These are phyloP conservation scores for Eublepharis macularius DNA, from an alignment of 2,113 vertebrate species.

Conservation along the genomic window DNA sequence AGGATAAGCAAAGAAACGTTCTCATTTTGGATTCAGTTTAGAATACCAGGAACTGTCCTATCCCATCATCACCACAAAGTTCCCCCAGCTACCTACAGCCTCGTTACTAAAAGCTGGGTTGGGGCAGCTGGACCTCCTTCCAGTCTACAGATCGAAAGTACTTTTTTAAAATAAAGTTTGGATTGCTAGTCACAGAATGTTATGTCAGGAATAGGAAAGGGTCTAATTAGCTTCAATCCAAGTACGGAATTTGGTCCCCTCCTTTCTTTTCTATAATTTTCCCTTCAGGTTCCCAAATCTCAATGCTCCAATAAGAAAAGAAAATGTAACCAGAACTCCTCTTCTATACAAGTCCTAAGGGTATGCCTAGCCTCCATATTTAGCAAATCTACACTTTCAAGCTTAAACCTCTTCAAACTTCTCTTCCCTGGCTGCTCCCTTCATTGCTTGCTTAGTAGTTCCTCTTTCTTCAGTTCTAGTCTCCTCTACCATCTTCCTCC, in stretches of 20 bases:
- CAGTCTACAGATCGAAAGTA: not conserved
- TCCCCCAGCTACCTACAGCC: not conserved
- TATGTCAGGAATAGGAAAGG: too few relatives aligned
- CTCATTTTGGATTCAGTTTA: not conserved
- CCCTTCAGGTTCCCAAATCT: not conserved
- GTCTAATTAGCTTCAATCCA: too few relatives aligned
- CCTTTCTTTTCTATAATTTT: not conserved
- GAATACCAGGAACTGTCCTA: not conserved
- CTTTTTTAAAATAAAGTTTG: not conserved
- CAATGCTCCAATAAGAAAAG: not conserved
- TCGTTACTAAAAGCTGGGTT: not conserved
- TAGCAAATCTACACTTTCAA: not conserved
- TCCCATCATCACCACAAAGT: not conserved
- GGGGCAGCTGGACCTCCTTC: not conserved
- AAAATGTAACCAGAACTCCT: not conserved
- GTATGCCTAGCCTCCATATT: not conserved
- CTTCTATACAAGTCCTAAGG: not conserved
- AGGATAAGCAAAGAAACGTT: too few relatives aligned
- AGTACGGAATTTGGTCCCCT: not conserved
- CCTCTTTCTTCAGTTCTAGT: not conserved
- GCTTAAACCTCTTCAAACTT: not conserved
- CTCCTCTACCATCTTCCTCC: not conserved
- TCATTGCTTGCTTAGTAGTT: not conserved
- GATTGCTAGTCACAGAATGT: not conserved
- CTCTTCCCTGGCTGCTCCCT: not conserved